These are phyloP conservation scores for Esox masquinongy DNA, from an alignment of 2,797 vertebrate genomes.

Conservation along the genomic window DNA sequence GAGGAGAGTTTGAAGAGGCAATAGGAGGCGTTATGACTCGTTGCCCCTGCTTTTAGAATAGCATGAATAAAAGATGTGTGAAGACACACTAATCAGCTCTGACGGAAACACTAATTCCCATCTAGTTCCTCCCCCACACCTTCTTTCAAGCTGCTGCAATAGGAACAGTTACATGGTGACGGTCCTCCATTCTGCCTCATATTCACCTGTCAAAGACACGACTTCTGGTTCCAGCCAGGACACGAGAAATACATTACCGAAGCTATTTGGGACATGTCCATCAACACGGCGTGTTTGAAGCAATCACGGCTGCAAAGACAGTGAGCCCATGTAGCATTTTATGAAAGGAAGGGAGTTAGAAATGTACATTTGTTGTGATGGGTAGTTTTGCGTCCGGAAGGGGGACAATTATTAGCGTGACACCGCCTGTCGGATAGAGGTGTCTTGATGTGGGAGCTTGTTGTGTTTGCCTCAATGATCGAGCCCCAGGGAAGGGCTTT, in stretches of 20 bases:
- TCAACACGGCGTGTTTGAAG: conserved; percentile 35
- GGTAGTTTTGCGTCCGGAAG: conserved; percentile 20
- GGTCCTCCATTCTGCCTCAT: conserved; percentile 38
- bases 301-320: conserved; percentile 20
- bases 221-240: conserved; percentile 34
- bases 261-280: conserved; percentile 20
- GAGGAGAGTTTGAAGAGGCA: conserved; percentile 42
- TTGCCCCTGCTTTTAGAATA: conserved; percentile 59
- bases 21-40: conserved; percentile 65
- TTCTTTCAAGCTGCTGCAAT: conserved; percentile 33
- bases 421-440: conserved; percentile 18
- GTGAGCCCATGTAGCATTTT: conserved; percentile 18
- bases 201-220: conserved; percentile 41
- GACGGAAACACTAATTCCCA: conserved; percentile 69
- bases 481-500: conserved; percentile 5
- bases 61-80: conserved; percentile 73
- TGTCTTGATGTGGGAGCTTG: conserved; percentile 26
- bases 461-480: conserved; percentile 25
- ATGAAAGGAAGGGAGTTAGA: conserved; percentile 8
- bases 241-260: conserved; percentile 64
- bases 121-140: conserved; percentile 55
- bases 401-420: conserved; percentile 27
- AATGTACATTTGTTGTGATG: conserved; percentile 30
- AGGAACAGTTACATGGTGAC: conserved; percentile 48
- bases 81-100: conserved; percentile 53